phyloP scores from a whole-genome alignment of 2,113 vertebrate genomes.

The Silurus glanis region DNA sequence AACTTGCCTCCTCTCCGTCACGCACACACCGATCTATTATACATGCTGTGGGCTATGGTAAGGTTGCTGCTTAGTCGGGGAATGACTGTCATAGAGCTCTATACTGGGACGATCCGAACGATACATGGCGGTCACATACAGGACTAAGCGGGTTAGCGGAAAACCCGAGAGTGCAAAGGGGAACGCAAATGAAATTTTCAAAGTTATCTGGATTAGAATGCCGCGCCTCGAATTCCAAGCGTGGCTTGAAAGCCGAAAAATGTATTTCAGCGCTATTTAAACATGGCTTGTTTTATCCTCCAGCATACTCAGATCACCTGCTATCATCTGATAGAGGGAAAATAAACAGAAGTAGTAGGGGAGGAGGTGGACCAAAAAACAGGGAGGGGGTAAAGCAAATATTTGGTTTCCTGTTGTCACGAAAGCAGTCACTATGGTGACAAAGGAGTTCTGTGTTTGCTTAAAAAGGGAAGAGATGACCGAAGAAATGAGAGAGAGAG shows the following conservation, averaged over 20 bases:
- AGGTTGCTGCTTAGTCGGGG: background rate
- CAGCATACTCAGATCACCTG: background rate
- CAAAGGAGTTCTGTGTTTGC: constrained; percentile 29
- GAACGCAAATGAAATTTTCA: background rate
- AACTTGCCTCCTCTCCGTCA: background rate
- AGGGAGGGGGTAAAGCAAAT: background rate
- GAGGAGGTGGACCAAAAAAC: background rate
- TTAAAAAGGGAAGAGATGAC: constrained; percentile 22
- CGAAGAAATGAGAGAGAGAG: background rate
- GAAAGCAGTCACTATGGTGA: constrained; percentile 53
- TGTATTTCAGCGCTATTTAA: background rate
- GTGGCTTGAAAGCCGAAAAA: background rate
- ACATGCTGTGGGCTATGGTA: background rate
- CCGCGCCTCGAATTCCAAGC: background rate
- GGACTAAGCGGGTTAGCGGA: background rate
- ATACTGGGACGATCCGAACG: background rate
- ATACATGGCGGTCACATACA: background rate
- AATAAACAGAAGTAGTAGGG: background rate
- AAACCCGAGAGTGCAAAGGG: background rate
- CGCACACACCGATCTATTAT: background rate
- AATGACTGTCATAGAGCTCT: background rate
- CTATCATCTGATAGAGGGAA: background rate
- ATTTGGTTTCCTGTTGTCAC: constrained; percentile 33
- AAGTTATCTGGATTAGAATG: background rate
- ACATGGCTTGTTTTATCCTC: background rate